Conservation (phyloP, 1,140 invertebrate species). For the Cryptotermes secundus region DNA sequence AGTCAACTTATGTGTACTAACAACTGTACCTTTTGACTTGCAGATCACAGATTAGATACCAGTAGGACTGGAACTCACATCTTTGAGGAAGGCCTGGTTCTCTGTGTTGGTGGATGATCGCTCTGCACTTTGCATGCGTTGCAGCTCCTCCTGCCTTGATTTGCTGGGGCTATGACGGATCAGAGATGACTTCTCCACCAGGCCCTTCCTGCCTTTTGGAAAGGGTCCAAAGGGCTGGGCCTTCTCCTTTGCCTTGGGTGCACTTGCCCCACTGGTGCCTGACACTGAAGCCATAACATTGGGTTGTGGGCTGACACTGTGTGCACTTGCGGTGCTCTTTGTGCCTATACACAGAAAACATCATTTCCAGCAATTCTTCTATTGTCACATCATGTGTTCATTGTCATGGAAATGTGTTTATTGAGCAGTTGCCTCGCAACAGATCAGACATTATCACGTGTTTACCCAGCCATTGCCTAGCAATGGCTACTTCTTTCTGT, state of each 20-base stretch:
- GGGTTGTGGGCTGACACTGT: slow-evolving; percentile 31
- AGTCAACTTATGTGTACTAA: no score
- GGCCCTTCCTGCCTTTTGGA: slow-evolving; percentile 73
- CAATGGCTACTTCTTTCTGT: no score
- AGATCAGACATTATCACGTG: no score
- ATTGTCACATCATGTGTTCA: no score
- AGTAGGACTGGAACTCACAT: slow-evolving; percentile 53
- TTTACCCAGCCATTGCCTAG: no score
- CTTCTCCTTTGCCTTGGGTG: slow-evolving; percentile 57
- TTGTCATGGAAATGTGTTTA: no score
- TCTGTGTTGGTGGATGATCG: slow-evolving; percentile 74
- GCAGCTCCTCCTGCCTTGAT: slow-evolving; percentile 60
- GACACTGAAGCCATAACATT: slow-evolving; percentile 26
- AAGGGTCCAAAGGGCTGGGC: slow-evolving; percentile 73
- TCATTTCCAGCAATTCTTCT: no score
- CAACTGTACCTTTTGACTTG: no score
- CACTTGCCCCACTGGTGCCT: slow-evolving; percentile 26
- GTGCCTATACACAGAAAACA: slow-evolving; percentile 42
- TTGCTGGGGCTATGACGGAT: slow-evolving; percentile 72
- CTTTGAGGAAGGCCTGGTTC: slow-evolving; percentile 85
- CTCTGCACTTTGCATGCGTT: slow-evolving; percentile 64
- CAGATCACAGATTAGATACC: no score
- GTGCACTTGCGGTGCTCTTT: slow-evolving; percentile 45
- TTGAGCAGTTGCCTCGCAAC: no score
- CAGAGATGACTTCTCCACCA: slow-evolving; percentile 86